These are phyloP conservation scores for Hucho hucho DNA, from an alignment of 2,113 vertebrate genomes.

Conservation along the genomic window DNA sequence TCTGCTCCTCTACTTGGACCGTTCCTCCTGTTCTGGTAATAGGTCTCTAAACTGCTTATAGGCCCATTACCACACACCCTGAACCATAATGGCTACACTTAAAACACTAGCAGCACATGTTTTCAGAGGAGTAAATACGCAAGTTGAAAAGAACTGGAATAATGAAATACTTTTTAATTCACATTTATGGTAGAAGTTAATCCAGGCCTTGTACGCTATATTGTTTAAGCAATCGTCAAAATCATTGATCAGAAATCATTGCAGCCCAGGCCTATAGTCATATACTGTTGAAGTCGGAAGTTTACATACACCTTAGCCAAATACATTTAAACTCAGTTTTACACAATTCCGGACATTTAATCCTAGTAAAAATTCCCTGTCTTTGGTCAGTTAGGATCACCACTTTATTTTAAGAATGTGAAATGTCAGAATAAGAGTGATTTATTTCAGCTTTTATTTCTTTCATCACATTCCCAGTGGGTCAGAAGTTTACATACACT, in stretches of 20 bases:
- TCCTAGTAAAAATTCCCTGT: too few relatives aligned
- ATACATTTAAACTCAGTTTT: too few relatives aligned
- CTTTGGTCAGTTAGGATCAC: too few relatives aligned
- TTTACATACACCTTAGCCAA: too few relatives aligned
- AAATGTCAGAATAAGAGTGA: too few relatives aligned
- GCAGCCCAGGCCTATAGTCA: too few relatives aligned
- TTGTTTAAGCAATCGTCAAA: conserved; percentile 3
- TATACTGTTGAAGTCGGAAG: too few relatives aligned
- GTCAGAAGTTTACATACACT: too few relatives aligned
- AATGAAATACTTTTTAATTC: conserved; percentile 56
- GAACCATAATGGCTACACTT: neutral
- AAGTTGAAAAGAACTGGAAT: conserved; percentile 20
- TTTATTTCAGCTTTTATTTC: too few relatives aligned
- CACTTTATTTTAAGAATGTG: too few relatives aligned
- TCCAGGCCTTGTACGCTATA: neutral
- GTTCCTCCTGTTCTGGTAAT: conserved; percentile 52
- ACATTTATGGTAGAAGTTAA: conserved; percentile 1
- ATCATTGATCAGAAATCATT: neutral
- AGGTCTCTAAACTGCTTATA: conserved; percentile 73
- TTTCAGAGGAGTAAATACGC: conserved; percentile 41
- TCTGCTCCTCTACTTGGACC: conserved; percentile 52
- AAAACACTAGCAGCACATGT: neutral
- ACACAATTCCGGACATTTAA: too few relatives aligned
- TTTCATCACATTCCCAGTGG: too few relatives aligned
- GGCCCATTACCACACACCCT: conserved; percentile 69